Evolutionary conservation across 2,888 invertebrate species (phyloP).

Genomic region (Tetheella fluctuosa): DNA sequence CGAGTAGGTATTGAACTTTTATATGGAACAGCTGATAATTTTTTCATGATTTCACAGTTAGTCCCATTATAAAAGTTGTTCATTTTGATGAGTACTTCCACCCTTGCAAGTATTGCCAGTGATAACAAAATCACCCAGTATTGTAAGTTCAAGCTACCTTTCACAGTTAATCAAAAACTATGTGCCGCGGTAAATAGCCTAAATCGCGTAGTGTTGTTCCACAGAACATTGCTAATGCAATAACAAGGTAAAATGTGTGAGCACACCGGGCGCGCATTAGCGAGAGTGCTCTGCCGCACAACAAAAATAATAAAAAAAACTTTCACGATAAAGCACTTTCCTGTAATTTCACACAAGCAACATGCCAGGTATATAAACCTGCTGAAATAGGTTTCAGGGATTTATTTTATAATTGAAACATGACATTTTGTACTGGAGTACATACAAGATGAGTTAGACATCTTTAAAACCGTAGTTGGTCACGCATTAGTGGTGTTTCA

Average conservation of each 20-base stretch:
- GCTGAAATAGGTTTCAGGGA: neutral
- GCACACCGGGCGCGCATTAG: constrained; percentile 30
- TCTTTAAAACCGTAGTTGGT: no score
- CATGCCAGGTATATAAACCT: neutral
- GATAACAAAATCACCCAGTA: no score
- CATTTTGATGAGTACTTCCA: no score
- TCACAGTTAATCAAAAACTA: no score
- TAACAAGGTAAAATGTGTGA: constrained; percentile 36
- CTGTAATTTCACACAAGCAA: constrained; percentile 18
- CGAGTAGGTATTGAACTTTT: no score
- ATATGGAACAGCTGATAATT: no score
- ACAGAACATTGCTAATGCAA: constrained; percentile 34
- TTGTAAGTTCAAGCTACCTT: no score
- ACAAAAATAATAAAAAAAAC: constrained; percentile 32
- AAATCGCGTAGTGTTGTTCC: constrained; percentile 23
- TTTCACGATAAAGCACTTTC: constrained; percentile 26
- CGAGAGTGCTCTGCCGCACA: constrained; percentile 37
- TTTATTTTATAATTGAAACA: neutral
- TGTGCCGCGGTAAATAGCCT: neutral
- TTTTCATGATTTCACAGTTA: no score
- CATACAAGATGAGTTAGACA: no score
- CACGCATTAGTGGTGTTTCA: no score
- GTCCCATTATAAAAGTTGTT: no score
- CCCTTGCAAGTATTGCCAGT: no score
- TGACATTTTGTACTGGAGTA: neutral